These are phyloP conservation scores for Pollenia angustigena DNA, from an alignment of 2,888 invertebrate species.

Conservation along the genomic window DNA sequence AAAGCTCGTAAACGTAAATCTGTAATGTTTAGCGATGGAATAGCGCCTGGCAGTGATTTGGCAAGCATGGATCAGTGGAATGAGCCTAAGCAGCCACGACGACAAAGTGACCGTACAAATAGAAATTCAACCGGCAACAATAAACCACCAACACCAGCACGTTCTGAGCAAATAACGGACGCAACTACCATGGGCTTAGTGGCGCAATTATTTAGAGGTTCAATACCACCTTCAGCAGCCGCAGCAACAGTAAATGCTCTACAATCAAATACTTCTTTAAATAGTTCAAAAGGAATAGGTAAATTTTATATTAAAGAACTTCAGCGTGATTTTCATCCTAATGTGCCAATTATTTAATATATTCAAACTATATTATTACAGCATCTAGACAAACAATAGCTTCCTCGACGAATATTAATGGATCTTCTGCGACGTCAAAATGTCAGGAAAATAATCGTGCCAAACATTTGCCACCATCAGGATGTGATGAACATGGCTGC, in stretches of 20 bases:
- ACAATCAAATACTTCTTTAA: conserved; percentile 40
- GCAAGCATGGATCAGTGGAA: conserved; percentile 88
- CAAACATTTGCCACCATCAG: conserved; percentile 78
- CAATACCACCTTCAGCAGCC: conserved; percentile 80
- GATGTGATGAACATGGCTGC: conserved; percentile 80
- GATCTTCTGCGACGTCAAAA: conserved; percentile 67
- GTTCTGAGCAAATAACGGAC: conserved; percentile 75
- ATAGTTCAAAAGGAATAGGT: conserved; percentile 44
- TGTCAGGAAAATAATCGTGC: conserved; percentile 70
- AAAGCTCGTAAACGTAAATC: conserved; percentile 87
- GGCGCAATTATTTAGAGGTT: conserved; percentile 81
- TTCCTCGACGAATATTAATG: conserved; percentile 68
- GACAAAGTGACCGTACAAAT: conserved; percentile 75
- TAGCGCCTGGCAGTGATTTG: conserved; percentile 92
- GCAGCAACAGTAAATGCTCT: conserved; percentile 78
- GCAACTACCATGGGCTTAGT: conserved; percentile 79
- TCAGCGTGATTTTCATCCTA: neutral
- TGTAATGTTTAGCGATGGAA: conserved; percentile 95
- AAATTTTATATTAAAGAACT: neutral
- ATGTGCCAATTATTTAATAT: neutral
- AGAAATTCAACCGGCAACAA: conserved; percentile 68
- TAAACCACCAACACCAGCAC: conserved; percentile 77
- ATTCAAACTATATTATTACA: neutral
- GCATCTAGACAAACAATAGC: conserved; percentile 43
- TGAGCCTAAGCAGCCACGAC: conserved; percentile 84